Base-by-base conservation (phyloP, 2,797 vertebrate species). In the Catostomus latipinnis region DNA sequence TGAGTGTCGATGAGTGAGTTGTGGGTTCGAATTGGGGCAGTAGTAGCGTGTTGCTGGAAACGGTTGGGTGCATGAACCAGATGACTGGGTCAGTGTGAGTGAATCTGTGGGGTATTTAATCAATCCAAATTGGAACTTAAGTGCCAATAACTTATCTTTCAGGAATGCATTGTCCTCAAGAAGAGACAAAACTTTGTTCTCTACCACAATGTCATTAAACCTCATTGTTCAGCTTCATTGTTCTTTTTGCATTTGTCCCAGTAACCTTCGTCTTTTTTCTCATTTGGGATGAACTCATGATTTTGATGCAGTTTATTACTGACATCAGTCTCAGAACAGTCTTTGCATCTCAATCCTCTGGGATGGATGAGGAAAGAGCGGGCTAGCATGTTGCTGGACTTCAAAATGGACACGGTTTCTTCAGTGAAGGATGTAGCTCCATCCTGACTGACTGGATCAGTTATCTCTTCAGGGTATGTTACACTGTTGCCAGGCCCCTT, bases 241-340 rank as follows among this genome's bases (percentile, higher is more conserved):
- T 96, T 96, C 90, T 95, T 96, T 86, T 88, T 92, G 78, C 94
- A 90, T 87, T 95, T 96, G 91, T 96, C 94, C 95, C 95, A 96
- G 86, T 96, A 96, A 82, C 93, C 91, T 0, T 95, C 92, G 0
- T 96, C 95, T 82, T 96, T 96, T 73, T 92, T 95, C 43, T 94
- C 94, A 0, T 87, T 78, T 0, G 95, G 93, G 80, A 93, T 95
- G 87, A 95, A 96, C 86, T 96, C 94, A 0, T 92, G 92, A 80
- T 94, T 93, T 43, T 93, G 92, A 0, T 93, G 86, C 34, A 84
- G 22, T 4, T 6, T 22, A 58, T 60, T 82, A 53, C 58, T 6
- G 0, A 50, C 62, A 56, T 6, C 85, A 83, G 71, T 46, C 6
- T 52, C 62, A 7, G 13, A 50, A 11, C n/a, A 11, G n/a, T 93